Evolutionary conservation across 2,888 invertebrate species (phyloP), one percentile per base, ranked within the genome.

Genomic region (Cyrtodaria siliqua): DNA sequence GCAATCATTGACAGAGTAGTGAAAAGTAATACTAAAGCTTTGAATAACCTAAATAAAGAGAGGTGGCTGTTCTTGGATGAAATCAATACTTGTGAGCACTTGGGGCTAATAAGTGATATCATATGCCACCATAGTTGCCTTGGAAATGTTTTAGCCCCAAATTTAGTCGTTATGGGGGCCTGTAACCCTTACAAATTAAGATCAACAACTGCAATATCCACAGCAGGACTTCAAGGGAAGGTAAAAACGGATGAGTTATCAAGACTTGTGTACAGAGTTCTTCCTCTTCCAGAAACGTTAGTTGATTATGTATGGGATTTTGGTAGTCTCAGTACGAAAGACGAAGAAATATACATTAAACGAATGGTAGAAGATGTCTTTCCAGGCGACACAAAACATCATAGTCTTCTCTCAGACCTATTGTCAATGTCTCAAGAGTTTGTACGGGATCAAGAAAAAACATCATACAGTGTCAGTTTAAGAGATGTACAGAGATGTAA

Each of bases 281-380:
- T 82, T 16, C 87, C 87, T n/a, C 64, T 87, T 9, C 87, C 87
- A 20, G 86, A 87, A 67, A 73, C 73, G 16, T 70, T 87, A 68
- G 66, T 87, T 8, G 87, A 87, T 53, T 87, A 74, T 76, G 84
- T 87, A 0, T 87, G 86, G 86, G 87, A 87, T 44, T 87, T 83
- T 78, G 87, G 87, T 2, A 78, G 73, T n/a, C 60, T 87, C 3
- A 79, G 70, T 62, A 76, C 75, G 23, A 57, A 59, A 8, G 86
- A 87, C 70, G 86, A 87, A 68, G 38, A 63, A 24, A 42, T 60
- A 1, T 87, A 87, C 23, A 86, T 87, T 12, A 16, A 38, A 16
- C 55, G 73, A 55, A 81, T 81, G 74, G 50, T 55, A 14, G 49
- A 61, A 23, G 59, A 59, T 23, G 42, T 77, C 1, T 74, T 81